phyloP scores from a whole-genome alignment of 2,888 invertebrate species.

The Gnatocerus cornutus region DNA sequence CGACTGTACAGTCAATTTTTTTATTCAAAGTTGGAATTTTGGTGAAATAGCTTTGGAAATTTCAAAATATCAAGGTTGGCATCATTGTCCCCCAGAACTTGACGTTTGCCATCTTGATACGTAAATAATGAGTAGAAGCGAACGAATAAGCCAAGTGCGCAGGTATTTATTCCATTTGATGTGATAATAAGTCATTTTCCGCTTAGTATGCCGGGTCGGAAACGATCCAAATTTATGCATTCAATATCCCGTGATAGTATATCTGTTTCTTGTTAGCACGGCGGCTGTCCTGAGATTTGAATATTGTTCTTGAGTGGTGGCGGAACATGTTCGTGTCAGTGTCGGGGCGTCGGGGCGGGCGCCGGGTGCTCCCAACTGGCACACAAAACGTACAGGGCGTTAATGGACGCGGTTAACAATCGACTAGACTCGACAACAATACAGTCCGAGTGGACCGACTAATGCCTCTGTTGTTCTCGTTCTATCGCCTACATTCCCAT shows the following conservation, averaged over 20 bases:
- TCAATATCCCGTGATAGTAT: slow-evolving; percentile 28
- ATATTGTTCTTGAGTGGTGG: slow-evolving; percentile 43
- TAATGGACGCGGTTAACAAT: slow-evolving; percentile 61
- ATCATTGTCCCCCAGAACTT: too few species aligned
- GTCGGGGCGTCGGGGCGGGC: slow-evolving; percentile 35
- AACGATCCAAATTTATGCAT: slow-evolving; percentile 30
- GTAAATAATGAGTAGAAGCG: too few species aligned
- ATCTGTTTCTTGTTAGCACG: slow-evolving; percentile 31
- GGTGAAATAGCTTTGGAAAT: too few species aligned
- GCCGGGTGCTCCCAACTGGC: slow-evolving; percentile 52
- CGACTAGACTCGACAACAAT: slow-evolving; percentile 55
- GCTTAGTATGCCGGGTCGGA: background rate
- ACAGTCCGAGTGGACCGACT: slow-evolving; percentile 51
- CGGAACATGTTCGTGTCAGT: slow-evolving; percentile 47
- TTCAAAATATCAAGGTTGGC: too few species aligned
- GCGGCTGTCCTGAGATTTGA: slow-evolving; percentile 40
- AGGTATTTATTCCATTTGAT: too few species aligned
- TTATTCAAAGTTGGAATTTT: too few species aligned
- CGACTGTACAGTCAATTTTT: too few species aligned
- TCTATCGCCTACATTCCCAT: slow-evolving; percentile 40
- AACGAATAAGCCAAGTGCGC: too few species aligned
- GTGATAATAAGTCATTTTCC: too few species aligned
- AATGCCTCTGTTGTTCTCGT: slow-evolving; percentile 50
- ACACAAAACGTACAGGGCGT: slow-evolving; percentile 57
- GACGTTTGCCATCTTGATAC: too few species aligned